Evolutionary conservation across 2,797 vertebrate genomes (phyloP).

Genomic region (Antennarius maculatus): DNA sequence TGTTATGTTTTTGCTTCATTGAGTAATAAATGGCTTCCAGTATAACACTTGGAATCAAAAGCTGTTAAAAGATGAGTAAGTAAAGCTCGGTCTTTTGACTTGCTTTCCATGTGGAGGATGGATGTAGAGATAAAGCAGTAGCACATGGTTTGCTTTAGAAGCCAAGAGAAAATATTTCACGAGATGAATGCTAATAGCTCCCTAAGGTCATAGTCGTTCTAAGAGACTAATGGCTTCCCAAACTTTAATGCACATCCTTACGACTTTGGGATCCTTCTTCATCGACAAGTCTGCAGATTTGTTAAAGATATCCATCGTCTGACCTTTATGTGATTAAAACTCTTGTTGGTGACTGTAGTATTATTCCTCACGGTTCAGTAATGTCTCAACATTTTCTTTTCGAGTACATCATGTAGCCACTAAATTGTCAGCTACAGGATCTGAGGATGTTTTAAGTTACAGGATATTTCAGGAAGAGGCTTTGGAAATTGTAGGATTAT

Average conservation of each 20-base stretch:
- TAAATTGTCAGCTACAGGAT: slow-evolving; percentile 7
- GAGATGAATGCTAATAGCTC: slow-evolving; percentile 61
- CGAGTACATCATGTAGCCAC: background rate
- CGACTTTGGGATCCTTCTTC: slow-evolving; percentile 18
- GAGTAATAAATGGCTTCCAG: slow-evolving; percentile 25
- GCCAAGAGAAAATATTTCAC: slow-evolving; percentile 36
- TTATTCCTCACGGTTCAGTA: slow-evolving; percentile 1
- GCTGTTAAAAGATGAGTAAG: slow-evolving; percentile 49
- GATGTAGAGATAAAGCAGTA: slow-evolving; percentile 36
- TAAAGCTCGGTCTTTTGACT: slow-evolving; percentile 49
- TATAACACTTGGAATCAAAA: slow-evolving; percentile 18
- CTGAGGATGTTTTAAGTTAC: slow-evolving; percentile 10
- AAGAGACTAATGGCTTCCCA: slow-evolving; percentile 28
- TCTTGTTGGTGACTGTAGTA: background rate
- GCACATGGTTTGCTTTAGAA: slow-evolving; percentile 28
- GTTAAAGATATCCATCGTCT: slow-evolving; percentile 20
- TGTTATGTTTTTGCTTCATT: background rate
- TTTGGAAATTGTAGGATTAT: background rate
- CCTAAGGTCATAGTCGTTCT: slow-evolving; percentile 44
- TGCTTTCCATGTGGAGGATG: slow-evolving; percentile 37
- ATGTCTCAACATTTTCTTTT: slow-evolving; percentile 4
- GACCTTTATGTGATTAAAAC: slow-evolving; percentile 21
- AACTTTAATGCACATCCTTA: slow-evolving; percentile 23
- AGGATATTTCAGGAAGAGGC: slow-evolving; percentile 3
- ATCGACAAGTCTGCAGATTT: slow-evolving; percentile 9